These are phyloP conservation scores for Hirudinaria manillensis DNA, from an alignment of 2,888 invertebrate species.

Conservation along the genomic window DNA sequence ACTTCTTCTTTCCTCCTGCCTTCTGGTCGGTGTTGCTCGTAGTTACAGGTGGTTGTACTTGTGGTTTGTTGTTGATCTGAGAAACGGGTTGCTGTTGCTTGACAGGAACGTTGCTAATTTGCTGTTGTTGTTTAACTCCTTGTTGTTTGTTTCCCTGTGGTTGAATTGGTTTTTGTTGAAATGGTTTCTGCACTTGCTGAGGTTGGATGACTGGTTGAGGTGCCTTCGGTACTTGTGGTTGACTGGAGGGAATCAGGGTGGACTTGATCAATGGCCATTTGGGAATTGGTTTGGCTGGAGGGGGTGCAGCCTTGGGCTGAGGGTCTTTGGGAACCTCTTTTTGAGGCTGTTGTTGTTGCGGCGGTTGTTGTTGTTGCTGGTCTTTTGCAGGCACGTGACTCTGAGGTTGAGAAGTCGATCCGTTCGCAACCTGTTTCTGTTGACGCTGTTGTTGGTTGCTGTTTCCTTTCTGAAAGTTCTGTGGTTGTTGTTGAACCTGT, in stretches of 20 bases:
- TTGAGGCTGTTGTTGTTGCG: neutral
- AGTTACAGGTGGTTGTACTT: neutral
- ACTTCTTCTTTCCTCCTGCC: slow-evolving; percentile 2
- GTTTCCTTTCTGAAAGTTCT: slow-evolving; percentile 2
- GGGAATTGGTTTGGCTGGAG: neutral
- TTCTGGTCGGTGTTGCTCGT: neutral
- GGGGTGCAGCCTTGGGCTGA: neutral
- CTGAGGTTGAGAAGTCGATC: neutral
- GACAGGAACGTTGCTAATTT: neutral
- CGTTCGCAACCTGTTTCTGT: neutral
- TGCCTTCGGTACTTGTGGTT: neutral
- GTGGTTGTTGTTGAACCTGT: slow-evolving; percentile 1
- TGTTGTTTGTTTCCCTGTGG: neutral
- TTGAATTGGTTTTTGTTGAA: slow-evolving; percentile 7
- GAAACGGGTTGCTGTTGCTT: neutral
- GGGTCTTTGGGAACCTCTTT: neutral
- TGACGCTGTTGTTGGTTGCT: slow-evolving; percentile 1
- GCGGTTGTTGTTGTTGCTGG: too few species aligned
- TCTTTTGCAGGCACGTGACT: too few species aligned
- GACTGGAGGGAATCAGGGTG: neutral
- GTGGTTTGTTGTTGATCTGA: neutral
- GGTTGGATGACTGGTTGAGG: neutral
- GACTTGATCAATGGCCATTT: neutral
- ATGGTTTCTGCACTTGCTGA: neutral
- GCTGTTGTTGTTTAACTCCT: slow-evolving; percentile 6